phyloP scores from a whole-genome alignment of 2,888 invertebrate species.

The Danaus chrysippus region DNA sequence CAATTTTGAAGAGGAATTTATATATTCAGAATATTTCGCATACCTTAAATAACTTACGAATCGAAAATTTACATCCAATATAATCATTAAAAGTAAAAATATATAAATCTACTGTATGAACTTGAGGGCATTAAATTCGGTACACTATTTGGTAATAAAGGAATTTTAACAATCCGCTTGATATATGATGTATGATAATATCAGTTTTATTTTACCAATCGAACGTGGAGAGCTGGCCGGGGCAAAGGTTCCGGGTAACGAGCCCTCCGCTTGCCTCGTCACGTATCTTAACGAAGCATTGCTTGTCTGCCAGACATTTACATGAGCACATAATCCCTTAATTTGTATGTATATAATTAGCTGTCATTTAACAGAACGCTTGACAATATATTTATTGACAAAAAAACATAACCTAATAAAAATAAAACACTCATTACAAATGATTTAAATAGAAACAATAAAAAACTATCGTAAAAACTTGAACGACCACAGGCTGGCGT shows the following conservation, averaged over 20 bases:
- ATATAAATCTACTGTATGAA: too few relatives aligned
- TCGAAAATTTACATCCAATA: too few relatives aligned
- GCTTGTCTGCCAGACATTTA: conserved; percentile 25
- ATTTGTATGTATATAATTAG: background rate
- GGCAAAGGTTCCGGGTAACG: conserved; percentile 44
- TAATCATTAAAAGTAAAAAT: too few relatives aligned
- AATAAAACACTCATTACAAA: conserved; percentile 14
- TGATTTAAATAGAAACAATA: conserved; percentile 28
- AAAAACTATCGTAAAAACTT: conserved; percentile 65
- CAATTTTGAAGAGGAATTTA: background rate
- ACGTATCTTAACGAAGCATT: conserved; percentile 61
- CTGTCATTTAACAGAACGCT: background rate
- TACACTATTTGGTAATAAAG: background rate
- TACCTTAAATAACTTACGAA: background rate
- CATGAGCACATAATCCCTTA: background rate
- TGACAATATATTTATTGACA: conserved; percentile 5
- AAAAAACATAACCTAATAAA: conserved; percentile 14
- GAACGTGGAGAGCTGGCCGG: conserved; percentile 5
- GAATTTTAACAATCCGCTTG: conserved; percentile 3
- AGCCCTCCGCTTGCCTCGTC: conserved; percentile 61
- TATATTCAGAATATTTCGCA: background rate
- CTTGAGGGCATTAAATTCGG: too few relatives aligned
- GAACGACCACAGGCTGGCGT: conserved; percentile 68
- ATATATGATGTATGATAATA: conserved; percentile 6
- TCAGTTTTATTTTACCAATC: conserved; percentile 14